A percentile compares a stretch with the other conserved stretches of the same genome.
Evolutionary conservation across 2,113 vertebrate species (phyloP).

Genomic region (Circaetus cinerascens): DNA sequence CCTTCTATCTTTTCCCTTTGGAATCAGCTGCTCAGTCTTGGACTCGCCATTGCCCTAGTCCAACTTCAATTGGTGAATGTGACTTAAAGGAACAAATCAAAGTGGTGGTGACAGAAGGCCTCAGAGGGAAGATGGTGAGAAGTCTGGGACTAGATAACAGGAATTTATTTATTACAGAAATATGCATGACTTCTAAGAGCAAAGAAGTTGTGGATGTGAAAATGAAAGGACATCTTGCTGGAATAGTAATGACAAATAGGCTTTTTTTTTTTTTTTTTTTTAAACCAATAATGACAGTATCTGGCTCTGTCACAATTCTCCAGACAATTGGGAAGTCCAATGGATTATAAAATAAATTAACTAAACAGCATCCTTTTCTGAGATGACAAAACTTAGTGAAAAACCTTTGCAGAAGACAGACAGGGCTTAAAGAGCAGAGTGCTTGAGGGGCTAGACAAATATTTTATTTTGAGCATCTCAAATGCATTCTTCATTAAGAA

Average conservation of each 20-base stretch:
- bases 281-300: not conserved
- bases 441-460: not conserved
- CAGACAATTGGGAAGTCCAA: not conserved
- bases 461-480: not conserved
- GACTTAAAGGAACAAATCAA: not conserved
- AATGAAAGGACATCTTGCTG: not conserved
- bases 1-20: not conserved
- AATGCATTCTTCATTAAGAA: not conserved
- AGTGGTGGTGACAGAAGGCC: not conserved
- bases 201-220: not conserved
- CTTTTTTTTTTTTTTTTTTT: not conserved
- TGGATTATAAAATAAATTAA: not conserved
- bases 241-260: not conserved
- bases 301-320: not conserved
- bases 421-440: not conserved
- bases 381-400: not conserved
- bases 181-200: not conserved
- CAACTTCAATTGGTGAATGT: not conserved
- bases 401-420: not conserved
- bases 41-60: not conserved
- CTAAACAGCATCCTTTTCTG: not conserved
- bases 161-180: not conserved
- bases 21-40: not conserved
- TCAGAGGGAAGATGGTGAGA: not conserved
- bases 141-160: not conserved